Percentiles rank a stretch among this genome's conserved stretches.
Evolutionary conservation across 2,113 vertebrate genomes (phyloP).

Genomic region (Gallinago paraguaiae): DNA sequence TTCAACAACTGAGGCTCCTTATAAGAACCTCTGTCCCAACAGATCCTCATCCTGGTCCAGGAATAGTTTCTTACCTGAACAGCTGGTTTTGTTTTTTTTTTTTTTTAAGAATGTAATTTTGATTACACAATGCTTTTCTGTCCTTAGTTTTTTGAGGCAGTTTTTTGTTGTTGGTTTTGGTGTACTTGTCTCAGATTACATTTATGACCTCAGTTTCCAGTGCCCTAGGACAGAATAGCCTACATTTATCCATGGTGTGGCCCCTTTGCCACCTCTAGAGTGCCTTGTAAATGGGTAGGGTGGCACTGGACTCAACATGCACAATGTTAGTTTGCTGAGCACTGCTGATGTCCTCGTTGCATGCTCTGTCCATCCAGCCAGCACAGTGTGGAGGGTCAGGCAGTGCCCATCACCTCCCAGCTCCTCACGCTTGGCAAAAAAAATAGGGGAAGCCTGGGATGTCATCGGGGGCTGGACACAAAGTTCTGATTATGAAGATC

Average conservation of each 20-base stretch:
- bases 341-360: background rate
- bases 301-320: background rate
- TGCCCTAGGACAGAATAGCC: background rate
- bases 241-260: background rate
- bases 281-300: background rate
- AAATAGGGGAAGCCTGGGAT: background rate
- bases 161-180: background rate
- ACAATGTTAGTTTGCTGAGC: rapidly evolving
- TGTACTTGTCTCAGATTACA: background rate
- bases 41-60: background rate
- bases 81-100: background rate
- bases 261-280: background rate
- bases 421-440: rapidly evolving
- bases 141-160: background rate
- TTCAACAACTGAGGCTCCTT: background rate
- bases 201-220: background rate
- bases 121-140: background rate
- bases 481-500: background rate
- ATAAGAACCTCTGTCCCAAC: background rate
- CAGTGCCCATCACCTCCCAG: background rate
- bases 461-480: background rate
- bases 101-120: background rate
- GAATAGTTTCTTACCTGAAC: background rate
- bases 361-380: no score
- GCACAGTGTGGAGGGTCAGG: background rate